These are phyloP conservation scores for Drosophila incognita DNA, from an alignment of 2,888 invertebrate species.

Conservation along the genomic window DNA sequence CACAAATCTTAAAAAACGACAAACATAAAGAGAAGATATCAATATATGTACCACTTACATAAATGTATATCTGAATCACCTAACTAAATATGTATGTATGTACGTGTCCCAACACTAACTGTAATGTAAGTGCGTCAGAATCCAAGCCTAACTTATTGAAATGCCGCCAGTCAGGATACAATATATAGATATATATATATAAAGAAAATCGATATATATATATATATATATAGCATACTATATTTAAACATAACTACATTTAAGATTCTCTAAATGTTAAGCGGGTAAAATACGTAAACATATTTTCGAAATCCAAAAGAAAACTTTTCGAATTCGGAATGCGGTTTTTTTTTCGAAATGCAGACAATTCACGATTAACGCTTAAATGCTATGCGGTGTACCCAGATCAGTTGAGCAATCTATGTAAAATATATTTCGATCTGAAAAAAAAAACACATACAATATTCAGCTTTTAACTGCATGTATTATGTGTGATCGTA, in stretches of 20 bases:
- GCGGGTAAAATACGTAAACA: constrained; percentile 33
- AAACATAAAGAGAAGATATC: constrained; percentile 12
- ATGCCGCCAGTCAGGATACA: constrained; percentile 40
- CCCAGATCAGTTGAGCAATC: constrained; percentile 29
- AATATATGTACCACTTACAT: constrained; percentile 15
- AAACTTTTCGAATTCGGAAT: constrained; percentile 8
- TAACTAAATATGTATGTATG: constrained; percentile 1
- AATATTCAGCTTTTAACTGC: constrained; percentile 42
- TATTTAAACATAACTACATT: constrained; percentile 21
- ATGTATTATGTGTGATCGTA: constrained; percentile 48
- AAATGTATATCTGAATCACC: constrained; percentile 40
- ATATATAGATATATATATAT: constrained; percentile 6
- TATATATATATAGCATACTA: constrained; percentile 16
- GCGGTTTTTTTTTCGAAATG: constrained; percentile 18
- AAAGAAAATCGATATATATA: constrained; percentile 5
- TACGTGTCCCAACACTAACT: constrained; percentile 31
- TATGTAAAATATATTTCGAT: constrained; percentile 27
- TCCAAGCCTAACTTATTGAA: constrained; percentile 46
- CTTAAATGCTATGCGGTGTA: constrained; percentile 33
- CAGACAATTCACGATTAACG: constrained; percentile 30
- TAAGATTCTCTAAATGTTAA: constrained; percentile 45
- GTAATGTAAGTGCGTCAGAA: constrained; percentile 35
- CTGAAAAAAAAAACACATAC: constrained; percentile 22
- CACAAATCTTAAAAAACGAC: constrained; percentile 36
- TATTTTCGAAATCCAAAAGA: constrained; percentile 36